phyloP scores from a whole-genome alignment of 2,888 invertebrate genomes.

The Idaea straminata region DNA sequence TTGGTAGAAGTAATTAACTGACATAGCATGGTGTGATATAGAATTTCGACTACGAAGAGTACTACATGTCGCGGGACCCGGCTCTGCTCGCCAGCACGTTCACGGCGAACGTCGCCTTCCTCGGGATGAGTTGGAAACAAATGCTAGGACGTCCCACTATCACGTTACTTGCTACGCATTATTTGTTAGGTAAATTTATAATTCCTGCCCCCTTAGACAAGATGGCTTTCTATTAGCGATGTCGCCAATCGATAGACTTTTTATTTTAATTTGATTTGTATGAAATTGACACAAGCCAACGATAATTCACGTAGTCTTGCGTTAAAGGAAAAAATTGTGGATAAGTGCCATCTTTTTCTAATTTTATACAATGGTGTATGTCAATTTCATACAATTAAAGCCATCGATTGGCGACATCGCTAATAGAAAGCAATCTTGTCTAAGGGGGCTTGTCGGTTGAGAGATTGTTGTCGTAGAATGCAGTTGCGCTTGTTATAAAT shows the following conservation, averaged over 20 bases:
- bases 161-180: constrained; percentile 92
- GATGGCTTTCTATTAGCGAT: too few relatives aligned
- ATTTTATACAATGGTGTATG: too few relatives aligned
- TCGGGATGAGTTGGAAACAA: constrained; percentile 98
- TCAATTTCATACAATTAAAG: too few relatives aligned
- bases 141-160: constrained; percentile 98
- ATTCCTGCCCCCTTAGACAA: too few relatives aligned
- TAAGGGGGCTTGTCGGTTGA: background rate
- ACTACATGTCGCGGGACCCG: constrained; percentile 98
- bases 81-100: constrained; percentile 96
- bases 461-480: background rate
- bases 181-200: constrained; percentile 86
- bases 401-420: too few relatives aligned
- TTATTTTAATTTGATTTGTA: too few relatives aligned
- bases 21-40: constrained; percentile 74
- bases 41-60: constrained; percentile 95
- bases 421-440: too few relatives aligned
- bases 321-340: too few relatives aligned
- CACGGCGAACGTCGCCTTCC: constrained; percentile 95
- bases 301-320: too few relatives aligned
- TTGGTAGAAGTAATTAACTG: constrained; percentile 27
- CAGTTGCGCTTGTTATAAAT: background rate
- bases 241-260: too few relatives aligned
- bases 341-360: too few relatives aligned
- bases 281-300: too few relatives aligned